phyloP scores from a whole-genome alignment of 2,888 invertebrate species.

The Leptinotarsa tumamoca region DNA sequence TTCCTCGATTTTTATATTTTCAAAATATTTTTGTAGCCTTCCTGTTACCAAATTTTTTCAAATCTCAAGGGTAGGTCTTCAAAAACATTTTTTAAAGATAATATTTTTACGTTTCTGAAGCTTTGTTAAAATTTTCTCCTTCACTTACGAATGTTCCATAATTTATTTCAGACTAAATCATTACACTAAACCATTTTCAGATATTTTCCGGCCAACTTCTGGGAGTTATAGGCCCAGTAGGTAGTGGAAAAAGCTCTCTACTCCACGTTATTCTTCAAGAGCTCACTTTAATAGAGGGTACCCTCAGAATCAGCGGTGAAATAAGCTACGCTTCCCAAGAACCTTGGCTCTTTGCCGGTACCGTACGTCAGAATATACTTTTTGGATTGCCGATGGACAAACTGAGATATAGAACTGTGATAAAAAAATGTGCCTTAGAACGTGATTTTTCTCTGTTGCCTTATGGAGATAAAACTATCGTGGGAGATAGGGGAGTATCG shows the following conservation, averaged over 20 bases:
- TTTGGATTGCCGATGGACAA: constrained; percentile 85
- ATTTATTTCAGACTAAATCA: not conserved
- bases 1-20: too few species aligned
- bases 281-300: constrained; percentile 77
- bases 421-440: constrained; percentile 79
- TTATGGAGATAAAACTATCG: constrained; percentile 85
- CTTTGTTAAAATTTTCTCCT: too few species aligned
- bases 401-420: constrained; percentile 72
- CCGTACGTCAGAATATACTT: constrained; percentile 91
- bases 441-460: constrained; percentile 82
- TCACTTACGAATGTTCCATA: too few species aligned
- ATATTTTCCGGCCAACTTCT: constrained; percentile 69
- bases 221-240: constrained; percentile 77
- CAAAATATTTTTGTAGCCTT: too few species aligned
- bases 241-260: constrained; percentile 73
- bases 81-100: too few species aligned
- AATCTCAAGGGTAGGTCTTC: too few species aligned
- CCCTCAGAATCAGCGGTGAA: constrained; percentile 76
- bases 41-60: too few species aligned
- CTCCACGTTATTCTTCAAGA: constrained; percentile 77
- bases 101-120: too few species aligned
- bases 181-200: constrained; percentile 21
- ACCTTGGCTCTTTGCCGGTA: constrained; percentile 87
- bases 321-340: constrained; percentile 88
- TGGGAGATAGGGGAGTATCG: constrained; percentile 84